These are phyloP conservation scores for Sphaeramia orbicularis DNA, from an alignment of 2,797 vertebrate species.

Conservation along the genomic window DNA sequence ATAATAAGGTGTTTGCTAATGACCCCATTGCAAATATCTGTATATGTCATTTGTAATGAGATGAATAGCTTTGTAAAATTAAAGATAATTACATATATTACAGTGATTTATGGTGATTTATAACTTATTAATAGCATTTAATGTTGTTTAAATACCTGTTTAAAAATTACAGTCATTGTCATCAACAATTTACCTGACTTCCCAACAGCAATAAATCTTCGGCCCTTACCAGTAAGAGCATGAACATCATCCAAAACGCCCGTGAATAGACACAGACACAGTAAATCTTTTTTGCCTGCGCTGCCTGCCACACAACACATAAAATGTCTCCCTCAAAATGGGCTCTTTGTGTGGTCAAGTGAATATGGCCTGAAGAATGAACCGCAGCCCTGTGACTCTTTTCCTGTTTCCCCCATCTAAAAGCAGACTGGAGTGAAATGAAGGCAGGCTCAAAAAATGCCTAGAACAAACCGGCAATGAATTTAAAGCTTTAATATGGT, in stretches of 20 bases:
- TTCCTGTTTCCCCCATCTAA: constrained; percentile 84
- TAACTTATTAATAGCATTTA: too few species aligned
- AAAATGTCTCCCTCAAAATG: constrained; percentile 81
- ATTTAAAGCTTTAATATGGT: constrained; percentile 62
- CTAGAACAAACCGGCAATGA: constrained; percentile 64
- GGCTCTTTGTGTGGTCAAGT: constrained; percentile 85
- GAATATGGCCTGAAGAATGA: constrained; percentile 81
- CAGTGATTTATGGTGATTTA: too few species aligned
- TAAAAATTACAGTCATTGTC: constrained; percentile 17
- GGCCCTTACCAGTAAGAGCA: constrained; percentile 59
- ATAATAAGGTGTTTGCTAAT: too few species aligned
- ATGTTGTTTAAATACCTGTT: constrained; percentile 1
- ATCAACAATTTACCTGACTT: constrained; percentile 44
- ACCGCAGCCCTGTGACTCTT: constrained; percentile 76
- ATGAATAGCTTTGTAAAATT: too few species aligned
- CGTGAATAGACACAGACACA: constrained; percentile 73
- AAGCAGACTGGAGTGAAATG: constrained; percentile 72
- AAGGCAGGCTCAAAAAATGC: constrained; percentile 50
- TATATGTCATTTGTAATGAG: too few species aligned
- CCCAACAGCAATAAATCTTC: constrained; percentile 51
- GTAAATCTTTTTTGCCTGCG: constrained; percentile 77
- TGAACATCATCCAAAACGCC: constrained; percentile 67
- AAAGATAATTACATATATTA: too few species aligned
- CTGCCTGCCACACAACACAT: constrained; percentile 76
- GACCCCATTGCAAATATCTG: too few species aligned